phyloP scores from a whole-genome alignment of 2,797 vertebrate species.

The Sphenodon punctatus region DNA sequence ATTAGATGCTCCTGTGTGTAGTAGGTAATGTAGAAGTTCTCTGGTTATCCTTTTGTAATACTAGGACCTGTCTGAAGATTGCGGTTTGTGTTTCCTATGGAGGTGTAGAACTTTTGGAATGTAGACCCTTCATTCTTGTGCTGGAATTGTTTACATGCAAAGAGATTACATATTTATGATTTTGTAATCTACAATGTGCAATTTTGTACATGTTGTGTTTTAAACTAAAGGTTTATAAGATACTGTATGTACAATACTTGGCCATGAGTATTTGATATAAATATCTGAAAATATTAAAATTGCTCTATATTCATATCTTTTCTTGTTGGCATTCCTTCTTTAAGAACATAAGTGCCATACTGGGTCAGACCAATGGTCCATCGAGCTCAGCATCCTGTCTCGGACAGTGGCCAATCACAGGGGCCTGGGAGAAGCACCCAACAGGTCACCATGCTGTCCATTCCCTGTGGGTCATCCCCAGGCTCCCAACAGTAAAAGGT shows the following conservation, averaged over 20 bases:
- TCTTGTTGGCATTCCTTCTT: background rate
- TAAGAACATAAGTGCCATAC: background rate
- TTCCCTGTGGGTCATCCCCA: no score
- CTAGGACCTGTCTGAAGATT: slow-evolving; percentile 46
- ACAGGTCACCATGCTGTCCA: no score
- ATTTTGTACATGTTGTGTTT: slow-evolving; percentile 74
- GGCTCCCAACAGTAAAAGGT: no score
- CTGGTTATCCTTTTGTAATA: slow-evolving; percentile 52
- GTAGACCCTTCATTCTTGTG: slow-evolving; percentile 69
- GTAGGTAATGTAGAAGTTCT: slow-evolving; percentile 48
- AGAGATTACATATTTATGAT: slow-evolving; percentile 62
- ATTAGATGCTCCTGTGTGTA: slow-evolving; percentile 39
- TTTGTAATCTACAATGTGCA: slow-evolving; percentile 71
- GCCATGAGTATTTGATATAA: slow-evolving; percentile 72
- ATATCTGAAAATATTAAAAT: slow-evolving; percentile 70
- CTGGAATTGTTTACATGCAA: slow-evolving; percentile 74
- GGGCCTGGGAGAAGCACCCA: no score
- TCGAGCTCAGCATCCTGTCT: no score
- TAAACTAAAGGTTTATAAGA: slow-evolving; percentile 71
- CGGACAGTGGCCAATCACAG: no score
- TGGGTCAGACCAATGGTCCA: no score
- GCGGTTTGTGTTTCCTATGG: slow-evolving; percentile 41
- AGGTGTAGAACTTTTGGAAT: slow-evolving; percentile 67
- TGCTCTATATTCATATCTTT: slow-evolving; percentile 71
- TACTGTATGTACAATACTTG: slow-evolving; percentile 70